A percentile compares a stretch with the other conserved stretches of the same genome.
phyloP scores from a whole-genome alignment of 2,113 vertebrate species.

The Ptilonorhynchus violaceus region DNA sequence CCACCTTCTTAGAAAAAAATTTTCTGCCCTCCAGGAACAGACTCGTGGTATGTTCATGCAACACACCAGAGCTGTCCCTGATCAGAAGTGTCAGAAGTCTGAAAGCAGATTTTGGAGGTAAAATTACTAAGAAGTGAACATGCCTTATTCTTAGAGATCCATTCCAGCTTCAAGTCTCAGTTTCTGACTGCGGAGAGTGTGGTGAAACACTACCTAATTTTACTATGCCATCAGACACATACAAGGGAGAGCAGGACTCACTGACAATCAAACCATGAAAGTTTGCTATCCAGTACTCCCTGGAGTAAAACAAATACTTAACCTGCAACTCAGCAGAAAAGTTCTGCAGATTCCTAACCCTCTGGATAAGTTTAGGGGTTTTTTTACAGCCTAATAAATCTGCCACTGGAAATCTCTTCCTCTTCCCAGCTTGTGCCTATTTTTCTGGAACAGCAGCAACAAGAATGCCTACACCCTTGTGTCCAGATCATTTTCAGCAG shows the following conservation, averaged over 20 bases:
- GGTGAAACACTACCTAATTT: background rate
- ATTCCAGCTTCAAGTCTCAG: background rate
- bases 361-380: fast-evolving
- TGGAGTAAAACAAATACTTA: background rate
- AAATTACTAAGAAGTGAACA: background rate
- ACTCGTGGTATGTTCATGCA: background rate
- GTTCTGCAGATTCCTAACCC: background rate
- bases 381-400: background rate
- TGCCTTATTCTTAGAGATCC: background rate
- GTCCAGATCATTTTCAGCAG: background rate
- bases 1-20: background rate
- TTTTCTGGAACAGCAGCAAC: background rate
- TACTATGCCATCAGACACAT: background rate
- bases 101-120: background rate
- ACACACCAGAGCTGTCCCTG: background rate
- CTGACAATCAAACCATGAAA: background rate
- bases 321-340: background rate
- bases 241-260: background rate
- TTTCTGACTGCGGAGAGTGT: background rate
- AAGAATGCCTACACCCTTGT: background rate
- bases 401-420: background rate
- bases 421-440: background rate
- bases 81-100: background rate
- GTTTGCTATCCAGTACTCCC: background rate
- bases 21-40: background rate